Evolutionary conservation across 2,888 invertebrate genomes (phyloP), one percentile per base, ranked within the genome.

Genomic region (Rapana venosa): DNA sequence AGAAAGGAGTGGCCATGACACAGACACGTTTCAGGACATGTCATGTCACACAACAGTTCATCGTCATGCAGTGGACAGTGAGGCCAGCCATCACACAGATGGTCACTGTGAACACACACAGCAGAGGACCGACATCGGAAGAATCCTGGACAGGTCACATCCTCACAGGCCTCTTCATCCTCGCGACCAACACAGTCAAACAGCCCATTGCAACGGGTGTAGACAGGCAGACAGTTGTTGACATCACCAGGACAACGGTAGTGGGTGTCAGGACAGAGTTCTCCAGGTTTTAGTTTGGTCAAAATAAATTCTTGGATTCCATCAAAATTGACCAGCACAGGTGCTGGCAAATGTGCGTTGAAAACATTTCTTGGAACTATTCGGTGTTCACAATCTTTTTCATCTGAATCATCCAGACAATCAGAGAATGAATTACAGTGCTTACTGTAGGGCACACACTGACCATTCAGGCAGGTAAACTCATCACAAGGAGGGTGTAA

Each of bases 341-440:
- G 81, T 11, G 81, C 11, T 36, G 81, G 1, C 2, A 22, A 22
- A 36, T 22, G 35, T 81, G 20, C 20, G 11, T 15, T 20, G 5
- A 2, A 81, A 36, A 36, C 8, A 8, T 20, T 36, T 20, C 22
- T 35, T n/a, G n/a, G n/a, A n/a, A n/a, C 20, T 81, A 13, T 77
- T 13, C 13, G 8, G 2, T 20, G 6, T 1, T 6, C 8, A 4
- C 81, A 81, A 6, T 36, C 36, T 20, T 36, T 36, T 81, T 81
- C 81, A 36, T 81, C 81, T 81, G 81, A 81, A 36, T 81, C 81
- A n/a, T 81, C 81, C 81, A 36, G 35, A 22, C 81, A 81, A 36
- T 81, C 36, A 20, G 22, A 22, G 11, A 81, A 5, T 81, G 5
- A 20, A 36, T 81, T 36, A 81, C 81, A 81, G 36, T 36, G 20